A percentile compares a stretch with the other conserved stretches of the same genome.
Evolutionary conservation across 2,797 vertebrate species (phyloP).

Genomic region (Acropternis orthonyx): DNA sequence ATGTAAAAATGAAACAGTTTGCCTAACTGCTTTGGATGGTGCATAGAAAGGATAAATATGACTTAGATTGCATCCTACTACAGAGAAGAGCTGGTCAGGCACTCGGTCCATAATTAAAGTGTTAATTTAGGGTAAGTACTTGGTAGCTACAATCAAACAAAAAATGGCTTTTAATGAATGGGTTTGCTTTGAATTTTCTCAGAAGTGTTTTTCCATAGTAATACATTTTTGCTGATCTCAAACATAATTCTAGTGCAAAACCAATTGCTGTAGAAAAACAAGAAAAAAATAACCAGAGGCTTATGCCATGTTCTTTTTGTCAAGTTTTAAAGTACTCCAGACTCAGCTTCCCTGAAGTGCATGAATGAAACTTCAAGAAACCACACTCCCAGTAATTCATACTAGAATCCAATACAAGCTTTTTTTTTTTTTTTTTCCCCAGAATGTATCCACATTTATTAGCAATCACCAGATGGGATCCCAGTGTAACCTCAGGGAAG

Average conservation of each 20-base stretch:
- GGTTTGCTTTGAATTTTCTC: not conserved
- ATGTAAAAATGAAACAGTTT: not conserved
- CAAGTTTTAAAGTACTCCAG: not conserved
- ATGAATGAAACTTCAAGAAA: conserved; percentile 32
- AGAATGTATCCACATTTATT: conserved; percentile 50
- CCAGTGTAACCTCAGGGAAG: conserved; percentile 60
- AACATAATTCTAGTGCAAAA: not conserved
- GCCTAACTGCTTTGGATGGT: not conserved
- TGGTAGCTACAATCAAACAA: not conserved
- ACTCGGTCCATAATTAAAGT: not conserved
- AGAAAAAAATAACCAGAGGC: not conserved
- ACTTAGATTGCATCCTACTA: not conserved
- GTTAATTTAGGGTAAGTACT: not conserved
- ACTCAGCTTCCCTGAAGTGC: not conserved
- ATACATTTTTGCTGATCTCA: not conserved
- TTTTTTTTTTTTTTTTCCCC: not conserved
- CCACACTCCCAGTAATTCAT: not conserved
- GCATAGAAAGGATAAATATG: not conserved
- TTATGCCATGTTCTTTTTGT: not conserved
- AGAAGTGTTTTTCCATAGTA: not conserved
- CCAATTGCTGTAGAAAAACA: not conserved
- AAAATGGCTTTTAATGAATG: not conserved
- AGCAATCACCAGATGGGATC: conserved; percentile 64
- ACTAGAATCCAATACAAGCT: conserved; percentile 15
- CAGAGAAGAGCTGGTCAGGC: not conserved